Evolutionary conservation across 1,140 invertebrate species (phyloP), one percentile per base, ranked within the genome.

Genomic region (Chymomyza costata): DNA sequence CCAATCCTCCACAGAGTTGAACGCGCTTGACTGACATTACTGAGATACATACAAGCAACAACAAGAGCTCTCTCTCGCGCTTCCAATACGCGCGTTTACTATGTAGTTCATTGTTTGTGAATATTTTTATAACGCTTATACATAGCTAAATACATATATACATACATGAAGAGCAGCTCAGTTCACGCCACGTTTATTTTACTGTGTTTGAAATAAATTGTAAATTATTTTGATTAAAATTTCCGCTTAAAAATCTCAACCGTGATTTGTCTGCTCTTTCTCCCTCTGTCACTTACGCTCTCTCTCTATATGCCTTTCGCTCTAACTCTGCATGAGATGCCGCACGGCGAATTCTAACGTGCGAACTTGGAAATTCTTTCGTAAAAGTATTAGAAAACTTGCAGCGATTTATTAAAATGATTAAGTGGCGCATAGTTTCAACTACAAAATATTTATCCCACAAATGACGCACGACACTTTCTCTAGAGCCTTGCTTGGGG

Each of bases 211-310:
- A 80, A 73, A 73, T 78, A 78, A 78, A 80, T 78, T 78, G 59
- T 78, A 78, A 67, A 80, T 78, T 61, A 80, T 80, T 78, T 78
- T 78, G 64, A 78, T 78, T 78, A 78, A 78, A 78, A 78, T 78
- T 80, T 78, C 73, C 73, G 73, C 73, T 78, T 67, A 73, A 80
- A 65, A 62, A 57, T 76, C 65, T 65, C 46, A 63, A 43, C 49
- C 37, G 13, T 28, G 18, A n/a, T 37, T 8, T 37, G 13, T 25
- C 17, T 16, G 11, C 37, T 56, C 19, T 32, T 32, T 32, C 14
- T 47, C 30, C 15, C 30, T 38, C 49, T 28, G 21, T 49, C 18
- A 34, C 35, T 28, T 37, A 35, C 32, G 52, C 45, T 43, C 35
- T 19, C 21, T 21, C 16, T 30, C 28, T 19, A n/a, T 14, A n/a